Percentiles rank a stretch among this genome's conserved stretches.
These are phyloP conservation scores for Amniataba percoides DNA, from an alignment of 2,797 vertebrate species.

Conservation along the genomic window DNA sequence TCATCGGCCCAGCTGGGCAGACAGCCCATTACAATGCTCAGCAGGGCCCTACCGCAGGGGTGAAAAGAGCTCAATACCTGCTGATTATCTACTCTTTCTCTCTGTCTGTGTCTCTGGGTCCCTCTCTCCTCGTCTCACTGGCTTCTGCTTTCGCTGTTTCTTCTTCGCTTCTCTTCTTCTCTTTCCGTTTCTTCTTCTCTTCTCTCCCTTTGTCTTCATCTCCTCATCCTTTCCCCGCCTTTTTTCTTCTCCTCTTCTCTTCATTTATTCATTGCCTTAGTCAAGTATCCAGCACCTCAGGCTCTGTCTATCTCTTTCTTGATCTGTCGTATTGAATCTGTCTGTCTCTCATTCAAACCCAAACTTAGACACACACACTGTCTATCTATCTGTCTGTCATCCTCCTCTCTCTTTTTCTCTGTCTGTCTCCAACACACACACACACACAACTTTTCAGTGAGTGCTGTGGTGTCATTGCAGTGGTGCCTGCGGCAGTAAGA, in stretches of 20 bases:
- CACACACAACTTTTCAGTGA: constrained; percentile 56
- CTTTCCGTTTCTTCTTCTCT: constrained; percentile 11
- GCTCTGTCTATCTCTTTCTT: constrained; percentile 44
- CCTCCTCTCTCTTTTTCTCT: constrained; percentile 19
- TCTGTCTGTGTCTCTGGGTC: constrained; percentile 52
- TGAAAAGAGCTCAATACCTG: constrained; percentile 94
- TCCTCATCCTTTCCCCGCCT: neutral
- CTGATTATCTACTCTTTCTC: constrained; percentile 89
- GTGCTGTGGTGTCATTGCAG: constrained; percentile 74
- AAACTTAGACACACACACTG: constrained; percentile 19
- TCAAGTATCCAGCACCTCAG: constrained; percentile 38
- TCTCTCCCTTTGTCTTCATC: constrained; percentile 9
- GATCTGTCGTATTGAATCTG: constrained; percentile 46
- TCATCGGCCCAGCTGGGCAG: constrained; percentile 95
- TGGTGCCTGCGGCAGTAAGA: constrained; percentile 74
- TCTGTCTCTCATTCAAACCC: constrained; percentile 34
- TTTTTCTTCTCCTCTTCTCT: constrained; percentile 22
- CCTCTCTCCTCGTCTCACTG: constrained; percentile 49
- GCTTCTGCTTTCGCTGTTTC: constrained; percentile 36
- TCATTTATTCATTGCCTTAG: constrained; percentile 35
- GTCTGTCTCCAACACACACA: constrained; percentile 28
- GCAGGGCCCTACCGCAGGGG: constrained; percentile 91
- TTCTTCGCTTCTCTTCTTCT: neutral
- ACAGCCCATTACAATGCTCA: constrained; percentile 96
- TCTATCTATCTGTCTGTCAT: constrained; percentile 19